Evolutionary conservation across 1,140 invertebrate genomes (phyloP).

Genomic region (Plodia interpunctella): DNA sequence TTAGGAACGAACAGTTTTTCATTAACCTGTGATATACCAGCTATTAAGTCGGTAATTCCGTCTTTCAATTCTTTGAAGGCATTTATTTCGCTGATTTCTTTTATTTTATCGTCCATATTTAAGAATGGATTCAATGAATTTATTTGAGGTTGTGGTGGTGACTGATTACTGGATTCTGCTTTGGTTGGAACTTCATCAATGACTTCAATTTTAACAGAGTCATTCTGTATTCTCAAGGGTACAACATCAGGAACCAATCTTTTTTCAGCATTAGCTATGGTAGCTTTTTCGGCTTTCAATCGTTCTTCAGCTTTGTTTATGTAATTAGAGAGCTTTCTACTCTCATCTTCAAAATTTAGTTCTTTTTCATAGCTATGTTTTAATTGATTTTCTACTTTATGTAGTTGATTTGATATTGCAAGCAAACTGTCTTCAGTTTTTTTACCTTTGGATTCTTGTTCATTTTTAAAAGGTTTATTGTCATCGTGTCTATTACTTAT

Average conservation of each 20-base stretch:
- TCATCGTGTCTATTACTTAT: constrained; percentile 21
- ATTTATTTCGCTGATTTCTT: constrained; percentile 70
- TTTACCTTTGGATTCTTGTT: constrained; percentile 43
- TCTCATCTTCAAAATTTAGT: constrained; percentile 57
- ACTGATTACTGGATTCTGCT: constrained; percentile 20
- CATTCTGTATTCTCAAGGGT: constrained; percentile 42
- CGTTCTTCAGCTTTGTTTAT: constrained; percentile 35
- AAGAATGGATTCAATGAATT: constrained; percentile 62
- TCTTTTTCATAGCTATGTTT: constrained; percentile 70
- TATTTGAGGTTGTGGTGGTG: constrained; percentile 16
- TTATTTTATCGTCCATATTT: constrained; percentile 54
- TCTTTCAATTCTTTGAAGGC: constrained; percentile 75
- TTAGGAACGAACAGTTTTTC: constrained; percentile 68
- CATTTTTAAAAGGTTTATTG: constrained; percentile 11
- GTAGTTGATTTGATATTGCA: constrained; percentile 69
- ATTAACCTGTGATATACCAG: constrained; percentile 71
- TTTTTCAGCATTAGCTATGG: constrained; percentile 30
- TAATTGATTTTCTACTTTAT: constrained; percentile 71
- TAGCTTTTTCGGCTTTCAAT: constrained; percentile 37
- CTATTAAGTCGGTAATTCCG: constrained; percentile 72
- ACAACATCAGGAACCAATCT: constrained; percentile 40
- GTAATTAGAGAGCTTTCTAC: constrained; percentile 42
- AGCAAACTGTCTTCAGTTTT: constrained; percentile 73
- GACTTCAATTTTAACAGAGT: constrained; percentile 33
- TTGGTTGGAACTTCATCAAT: constrained; percentile 19